Conservation (phyloP, 2,797 vertebrate species). For the Eulemur mongoz region DNA sequence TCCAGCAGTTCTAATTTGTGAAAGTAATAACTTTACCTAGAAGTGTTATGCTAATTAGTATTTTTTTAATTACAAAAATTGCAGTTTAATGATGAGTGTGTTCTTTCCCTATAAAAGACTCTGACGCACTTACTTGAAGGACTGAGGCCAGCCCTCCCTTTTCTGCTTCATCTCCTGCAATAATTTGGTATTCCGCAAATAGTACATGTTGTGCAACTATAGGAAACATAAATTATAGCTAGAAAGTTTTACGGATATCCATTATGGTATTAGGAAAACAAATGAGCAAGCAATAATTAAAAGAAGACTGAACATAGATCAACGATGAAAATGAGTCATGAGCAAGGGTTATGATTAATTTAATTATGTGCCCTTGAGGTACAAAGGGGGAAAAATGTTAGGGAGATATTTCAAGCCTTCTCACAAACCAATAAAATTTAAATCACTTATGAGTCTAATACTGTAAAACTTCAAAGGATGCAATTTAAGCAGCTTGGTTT, state of each 20-base stretch:
- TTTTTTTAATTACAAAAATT: not conserved
- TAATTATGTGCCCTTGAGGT: not conserved
- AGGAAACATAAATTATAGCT: not conserved
- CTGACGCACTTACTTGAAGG: not conserved
- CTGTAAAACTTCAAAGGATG: slow-evolving; percentile 1
- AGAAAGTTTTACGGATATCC: not conserved
- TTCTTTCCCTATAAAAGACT: not conserved
- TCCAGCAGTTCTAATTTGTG: not conserved
- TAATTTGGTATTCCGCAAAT: not conserved
- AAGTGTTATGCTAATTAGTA: not conserved
- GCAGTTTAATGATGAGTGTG: not conserved
- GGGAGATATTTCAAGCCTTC: not conserved
- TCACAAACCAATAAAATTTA: not conserved
- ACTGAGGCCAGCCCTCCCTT: not conserved
- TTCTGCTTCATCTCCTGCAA: not conserved
- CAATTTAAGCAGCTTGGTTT: slow-evolving; percentile 18
- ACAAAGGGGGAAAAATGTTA: not conserved
- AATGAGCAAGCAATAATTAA: not conserved
- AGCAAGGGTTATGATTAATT: not conserved
- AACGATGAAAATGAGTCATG: not conserved
- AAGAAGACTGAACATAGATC: not conserved
- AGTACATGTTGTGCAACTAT: not conserved
- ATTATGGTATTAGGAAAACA: not conserved
- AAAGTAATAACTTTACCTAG: not conserved
- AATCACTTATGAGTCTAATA: not conserved